Conservation (phyloP, 2,888 invertebrate genomes). For the Acanthosepion lycidas region DNA sequence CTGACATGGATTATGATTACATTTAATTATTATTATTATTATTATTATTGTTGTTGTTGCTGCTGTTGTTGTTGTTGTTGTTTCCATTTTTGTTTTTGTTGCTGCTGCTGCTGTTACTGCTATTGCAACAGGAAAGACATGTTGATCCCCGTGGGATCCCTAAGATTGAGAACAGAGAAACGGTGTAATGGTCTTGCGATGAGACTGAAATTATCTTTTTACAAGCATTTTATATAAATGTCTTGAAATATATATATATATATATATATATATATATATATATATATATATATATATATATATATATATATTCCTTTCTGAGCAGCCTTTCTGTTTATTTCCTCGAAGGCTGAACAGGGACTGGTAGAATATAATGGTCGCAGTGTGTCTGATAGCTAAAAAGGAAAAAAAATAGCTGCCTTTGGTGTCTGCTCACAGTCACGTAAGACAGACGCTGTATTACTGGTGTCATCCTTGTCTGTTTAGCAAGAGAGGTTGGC, state of each 20-base stretch:
- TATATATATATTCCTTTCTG: background rate
- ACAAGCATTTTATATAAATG: too few species aligned
- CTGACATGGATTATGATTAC: too few species aligned
- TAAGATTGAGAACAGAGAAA: background rate
- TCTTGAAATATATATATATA: conserved; percentile 14
- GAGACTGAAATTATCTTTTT: conserved; percentile 3
- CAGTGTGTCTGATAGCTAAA: background rate
- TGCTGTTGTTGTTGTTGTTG: too few species aligned
- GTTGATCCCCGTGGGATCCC: conserved; percentile 17
- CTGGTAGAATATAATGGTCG: background rate
- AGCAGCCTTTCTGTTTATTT: background rate
- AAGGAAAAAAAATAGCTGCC: background rate
- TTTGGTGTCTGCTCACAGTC: background rate
- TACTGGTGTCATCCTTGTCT: background rate
- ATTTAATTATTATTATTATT: too few species aligned
- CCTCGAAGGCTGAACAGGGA: conserved; percentile 11
- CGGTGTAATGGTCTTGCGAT: background rate
- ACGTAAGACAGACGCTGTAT: background rate
- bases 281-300: background rate
- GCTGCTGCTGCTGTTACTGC: too few species aligned
- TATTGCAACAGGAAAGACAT: background rate
- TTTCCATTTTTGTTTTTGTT: too few species aligned
- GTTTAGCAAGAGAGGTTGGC: background rate
- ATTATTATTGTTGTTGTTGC: too few species aligned
- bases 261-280: conserved; percentile 4